Evolutionary conservation across 2,797 vertebrate genomes (phyloP).

Genomic region (Acipenser oxyrinchus): DNA sequence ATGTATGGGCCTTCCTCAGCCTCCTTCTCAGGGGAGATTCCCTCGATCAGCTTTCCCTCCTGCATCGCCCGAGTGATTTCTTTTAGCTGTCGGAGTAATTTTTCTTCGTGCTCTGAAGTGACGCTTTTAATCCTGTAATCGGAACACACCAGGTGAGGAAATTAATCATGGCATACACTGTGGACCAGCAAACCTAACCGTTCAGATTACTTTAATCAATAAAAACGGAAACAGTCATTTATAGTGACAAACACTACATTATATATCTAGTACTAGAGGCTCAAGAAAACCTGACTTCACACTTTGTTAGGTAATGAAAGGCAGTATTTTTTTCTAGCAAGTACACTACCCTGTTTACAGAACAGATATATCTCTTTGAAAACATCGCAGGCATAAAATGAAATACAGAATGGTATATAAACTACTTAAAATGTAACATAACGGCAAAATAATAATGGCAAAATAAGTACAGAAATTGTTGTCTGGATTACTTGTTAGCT

Average conservation of each 20-base stretch:
- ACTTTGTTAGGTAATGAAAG: no score
- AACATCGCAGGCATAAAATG: no score
- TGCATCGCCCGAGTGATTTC: conserved; percentile 88
- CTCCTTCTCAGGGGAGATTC: conserved; percentile 67
- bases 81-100: conserved; percentile 76
- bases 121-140: conserved; percentile 55
- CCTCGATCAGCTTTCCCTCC: conserved; percentile 77
- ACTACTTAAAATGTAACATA: no score
- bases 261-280: background rate
- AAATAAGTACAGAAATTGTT: no score
- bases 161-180: conserved; percentile 13
- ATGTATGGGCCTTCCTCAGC: conserved; percentile 74
- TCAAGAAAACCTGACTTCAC: background rate
- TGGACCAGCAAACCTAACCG: conserved; percentile 32
- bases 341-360: no score
- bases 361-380: no score
- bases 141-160: background rate
- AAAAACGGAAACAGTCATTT: background rate
- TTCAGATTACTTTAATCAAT: conserved; percentile 3
- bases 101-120: conserved; percentile 79
- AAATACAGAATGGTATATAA: no score
- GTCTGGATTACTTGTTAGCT: no score
- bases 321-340: no score
- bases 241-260: background rate
- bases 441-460: no score